These are phyloP conservation scores for Seriola aureovittata DNA, from an alignment of 2,113 vertebrate species.

Conservation along the genomic window DNA sequence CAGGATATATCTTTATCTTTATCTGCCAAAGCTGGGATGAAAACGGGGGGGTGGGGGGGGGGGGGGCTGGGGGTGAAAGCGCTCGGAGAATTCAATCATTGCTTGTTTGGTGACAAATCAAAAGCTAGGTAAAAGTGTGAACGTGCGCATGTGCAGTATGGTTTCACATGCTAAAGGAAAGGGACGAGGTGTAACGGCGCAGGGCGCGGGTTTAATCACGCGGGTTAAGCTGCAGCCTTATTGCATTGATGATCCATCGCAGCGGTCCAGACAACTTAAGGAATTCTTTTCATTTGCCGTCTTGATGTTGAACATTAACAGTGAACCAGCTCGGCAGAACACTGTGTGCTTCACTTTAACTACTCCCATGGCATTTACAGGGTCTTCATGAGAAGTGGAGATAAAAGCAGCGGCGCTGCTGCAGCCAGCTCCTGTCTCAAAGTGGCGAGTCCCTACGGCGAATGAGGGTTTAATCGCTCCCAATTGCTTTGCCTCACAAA, in stretches of 20 bases:
- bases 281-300: constrained; percentile 43
- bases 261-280: constrained; percentile 14
- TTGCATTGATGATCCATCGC: constrained; percentile 33
- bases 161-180: neutral
- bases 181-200: neutral
- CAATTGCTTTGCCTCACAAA: constrained; percentile 74
- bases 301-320: constrained; percentile 37
- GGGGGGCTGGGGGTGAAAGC: neutral
- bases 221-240: constrained; percentile 35
- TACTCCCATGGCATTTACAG: constrained; percentile 61
- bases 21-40: constrained; percentile 47
- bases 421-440: constrained; percentile 53
- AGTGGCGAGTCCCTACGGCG: constrained; percentile 55
- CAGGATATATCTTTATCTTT: constrained; percentile 16
- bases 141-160: neutral
- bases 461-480: constrained; percentile 73
- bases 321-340: constrained; percentile 46
- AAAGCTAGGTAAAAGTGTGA: neutral
- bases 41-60: constrained; percentile 25
- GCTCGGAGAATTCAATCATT: constrained; percentile 21
- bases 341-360: constrained; percentile 50
- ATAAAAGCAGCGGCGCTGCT: constrained; percentile 61
- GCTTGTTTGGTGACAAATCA: constrained; percentile 22
- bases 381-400: constrained; percentile 64
- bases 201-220: constrained; percentile 43